These are phyloP conservation scores for Hypotaenidia philippensis DNA, from an alignment of 2,797 vertebrate species.

Conservation along the genomic window DNA sequence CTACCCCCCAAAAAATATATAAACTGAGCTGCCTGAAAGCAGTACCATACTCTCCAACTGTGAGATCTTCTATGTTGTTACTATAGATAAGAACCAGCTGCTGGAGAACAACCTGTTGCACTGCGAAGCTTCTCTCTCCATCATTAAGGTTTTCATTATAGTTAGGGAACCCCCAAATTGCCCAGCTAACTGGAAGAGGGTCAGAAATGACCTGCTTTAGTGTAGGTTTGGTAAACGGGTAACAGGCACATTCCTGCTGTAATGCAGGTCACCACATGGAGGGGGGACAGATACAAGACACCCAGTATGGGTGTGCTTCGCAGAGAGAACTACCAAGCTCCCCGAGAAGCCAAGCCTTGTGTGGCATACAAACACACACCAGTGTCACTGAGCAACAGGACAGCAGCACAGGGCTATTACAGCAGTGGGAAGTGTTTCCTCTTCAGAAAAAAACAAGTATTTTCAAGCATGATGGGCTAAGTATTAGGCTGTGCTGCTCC, in stretches of 20 bases:
- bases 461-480: not conserved
- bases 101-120: not conserved
- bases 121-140: not conserved
- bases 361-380: rapidly evolving
- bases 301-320: not conserved
- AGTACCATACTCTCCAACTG: not conserved
- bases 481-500: not conserved
- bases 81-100: not conserved
- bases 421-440: not conserved
- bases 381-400: not conserved
- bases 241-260: not conserved
- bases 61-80: not conserved
- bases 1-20: not conserved
- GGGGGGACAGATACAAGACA: too few relatives aligned
- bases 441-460: not conserved
- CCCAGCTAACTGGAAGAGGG: not conserved
- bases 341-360: not conserved
- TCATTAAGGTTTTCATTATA: not conserved
- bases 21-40: not conserved
- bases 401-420: not conserved
- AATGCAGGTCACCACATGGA: not conserved
- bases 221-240: not conserved
- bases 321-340: not conserved
- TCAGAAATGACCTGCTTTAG: not conserved
- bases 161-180: not conserved